Evolutionary conservation across 2,797 vertebrate species (phyloP).

Genomic region (Anabacerthia variegaticeps): DNA sequence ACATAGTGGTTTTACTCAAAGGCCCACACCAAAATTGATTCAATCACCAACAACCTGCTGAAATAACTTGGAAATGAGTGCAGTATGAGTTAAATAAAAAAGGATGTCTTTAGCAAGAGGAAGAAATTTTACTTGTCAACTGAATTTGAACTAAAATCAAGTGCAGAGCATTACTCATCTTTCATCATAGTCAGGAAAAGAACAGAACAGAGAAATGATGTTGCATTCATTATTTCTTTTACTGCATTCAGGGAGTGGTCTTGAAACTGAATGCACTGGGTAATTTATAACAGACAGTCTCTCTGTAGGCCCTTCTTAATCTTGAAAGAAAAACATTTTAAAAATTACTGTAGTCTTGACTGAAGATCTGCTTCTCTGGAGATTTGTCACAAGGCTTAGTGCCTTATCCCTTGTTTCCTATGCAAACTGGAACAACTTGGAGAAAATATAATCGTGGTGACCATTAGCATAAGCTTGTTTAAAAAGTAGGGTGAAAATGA

Average conservation of each 20-base stretch:
- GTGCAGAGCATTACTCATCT: background rate
- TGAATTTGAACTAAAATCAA: background rate
- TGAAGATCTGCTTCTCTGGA: background rate
- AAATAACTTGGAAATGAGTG: slow-evolving; percentile 5
- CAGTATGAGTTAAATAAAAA: background rate
- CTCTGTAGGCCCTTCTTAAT: background rate
- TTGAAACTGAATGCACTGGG: background rate
- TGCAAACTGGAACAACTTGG: background rate
- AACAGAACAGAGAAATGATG: background rate
- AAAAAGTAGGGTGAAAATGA: background rate
- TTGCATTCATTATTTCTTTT: slow-evolving; percentile 17
- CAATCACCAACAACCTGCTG: background rate
- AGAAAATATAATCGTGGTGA: background rate
- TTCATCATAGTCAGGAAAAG: background rate
- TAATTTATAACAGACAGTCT: background rate
- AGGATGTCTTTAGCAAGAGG: background rate
- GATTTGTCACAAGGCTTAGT: background rate
- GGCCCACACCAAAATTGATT: background rate
- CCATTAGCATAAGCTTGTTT: background rate
- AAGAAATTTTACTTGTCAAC: background rate
- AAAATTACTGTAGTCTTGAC: background rate
- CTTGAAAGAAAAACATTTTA: background rate
- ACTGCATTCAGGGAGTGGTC: background rate
- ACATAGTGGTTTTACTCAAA: background rate
- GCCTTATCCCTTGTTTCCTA: background rate